Evolutionary conservation across 2,888 invertebrate genomes (phyloP).

Genomic region (Antitype chi): DNA sequence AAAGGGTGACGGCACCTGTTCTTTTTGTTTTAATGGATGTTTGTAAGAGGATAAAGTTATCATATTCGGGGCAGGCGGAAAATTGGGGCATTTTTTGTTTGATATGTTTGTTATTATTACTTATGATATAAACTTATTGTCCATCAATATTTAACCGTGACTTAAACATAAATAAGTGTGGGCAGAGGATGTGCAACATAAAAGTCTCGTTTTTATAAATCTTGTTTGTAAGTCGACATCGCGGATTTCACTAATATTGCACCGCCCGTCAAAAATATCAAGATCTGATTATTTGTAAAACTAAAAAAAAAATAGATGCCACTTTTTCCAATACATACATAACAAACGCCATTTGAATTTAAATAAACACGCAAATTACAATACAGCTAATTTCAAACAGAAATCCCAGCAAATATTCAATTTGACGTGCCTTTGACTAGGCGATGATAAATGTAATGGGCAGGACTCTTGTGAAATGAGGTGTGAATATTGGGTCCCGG

Average conservation of each 20-base stretch:
- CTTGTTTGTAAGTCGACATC: not conserved
- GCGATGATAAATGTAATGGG: conserved; percentile 84
- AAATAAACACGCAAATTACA: conserved; percentile 60
- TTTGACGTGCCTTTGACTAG: conserved; percentile 76
- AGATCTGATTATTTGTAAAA: not conserved
- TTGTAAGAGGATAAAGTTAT: conserved; percentile 25
- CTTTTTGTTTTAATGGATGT: conserved; percentile 68
- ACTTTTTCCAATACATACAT: not conserved
- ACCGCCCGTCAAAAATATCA: not conserved
- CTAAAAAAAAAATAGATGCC: fast-evolving
- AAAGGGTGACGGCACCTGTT: conserved; percentile 81
- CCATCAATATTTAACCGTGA: too few species aligned
- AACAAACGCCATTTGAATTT: conserved; percentile 41
- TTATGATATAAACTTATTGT: too few species aligned
- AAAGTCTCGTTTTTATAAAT: not conserved
- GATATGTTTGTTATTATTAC: not conserved
- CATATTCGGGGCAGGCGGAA: not conserved
- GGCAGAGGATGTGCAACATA: not conserved
- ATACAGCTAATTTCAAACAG: conserved; percentile 75
- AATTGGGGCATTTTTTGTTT: conserved; percentile 6
- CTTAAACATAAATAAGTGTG: too few species aligned
- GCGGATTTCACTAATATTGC: not conserved
- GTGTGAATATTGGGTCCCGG: conserved; percentile 89
- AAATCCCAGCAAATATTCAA: conserved; percentile 73
- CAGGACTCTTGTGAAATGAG: conserved; percentile 87